Evolutionary conservation across 2,113 vertebrate species (phyloP).

Genomic region (Petroica traversi): DNA sequence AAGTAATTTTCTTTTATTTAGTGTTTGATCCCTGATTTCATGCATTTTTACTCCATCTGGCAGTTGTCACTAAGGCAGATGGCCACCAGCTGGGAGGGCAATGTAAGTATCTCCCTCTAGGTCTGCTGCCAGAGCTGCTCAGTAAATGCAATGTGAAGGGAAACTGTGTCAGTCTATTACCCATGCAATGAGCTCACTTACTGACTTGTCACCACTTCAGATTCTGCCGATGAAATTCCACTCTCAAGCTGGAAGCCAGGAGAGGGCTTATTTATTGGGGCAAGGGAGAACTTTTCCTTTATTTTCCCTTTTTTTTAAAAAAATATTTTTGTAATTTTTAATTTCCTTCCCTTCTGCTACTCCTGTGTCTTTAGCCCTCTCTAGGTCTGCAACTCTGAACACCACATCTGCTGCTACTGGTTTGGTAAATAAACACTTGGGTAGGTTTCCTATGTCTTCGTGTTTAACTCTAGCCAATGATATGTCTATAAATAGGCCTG

Average conservation of each 20-base stretch:
- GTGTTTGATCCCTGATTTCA: conserved; percentile 71
- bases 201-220: conserved; percentile 51
- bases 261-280: not conserved
- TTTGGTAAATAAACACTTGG: conserved; percentile 6
- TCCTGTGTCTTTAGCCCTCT: not conserved
- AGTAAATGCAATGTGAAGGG: conserved; percentile 44
- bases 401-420: not conserved
- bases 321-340: not conserved
- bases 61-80: conserved; percentile 80
- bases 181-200: conserved; percentile 3
- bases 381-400: not conserved
- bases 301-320: not conserved
- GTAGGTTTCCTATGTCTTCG: not conserved
- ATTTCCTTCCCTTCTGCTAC: not conserved
- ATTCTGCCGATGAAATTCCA: not conserved
- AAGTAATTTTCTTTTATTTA: conserved; percentile 76
- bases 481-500: not conserved
- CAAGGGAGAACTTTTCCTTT: not conserved
- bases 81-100: conserved; percentile 79
- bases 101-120: conserved; percentile 45
- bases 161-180: conserved; percentile 7
- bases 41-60: conserved; percentile 76
- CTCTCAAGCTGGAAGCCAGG: not conserved
- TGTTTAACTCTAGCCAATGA: not conserved
- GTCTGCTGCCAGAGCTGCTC: conserved; percentile 50